Percentiles rank a stretch among this genome's conserved stretches.
These are phyloP conservation scores for Gryllus bimaculatus DNA, from an alignment of 1,140 invertebrate genomes.

Conservation along the genomic window DNA sequence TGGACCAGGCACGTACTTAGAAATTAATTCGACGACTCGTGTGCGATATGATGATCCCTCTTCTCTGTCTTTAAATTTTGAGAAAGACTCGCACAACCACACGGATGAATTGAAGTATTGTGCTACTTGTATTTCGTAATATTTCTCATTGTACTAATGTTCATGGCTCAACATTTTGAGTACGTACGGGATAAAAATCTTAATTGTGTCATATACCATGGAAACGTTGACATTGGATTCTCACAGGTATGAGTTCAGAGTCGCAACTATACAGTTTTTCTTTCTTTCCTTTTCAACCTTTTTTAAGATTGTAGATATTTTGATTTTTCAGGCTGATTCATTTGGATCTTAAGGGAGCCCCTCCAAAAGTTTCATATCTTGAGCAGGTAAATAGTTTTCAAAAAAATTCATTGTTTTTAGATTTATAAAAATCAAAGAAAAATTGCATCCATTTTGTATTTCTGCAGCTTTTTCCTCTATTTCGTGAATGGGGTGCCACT, in stretches of 20 bases:
- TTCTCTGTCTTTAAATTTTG: not conserved
- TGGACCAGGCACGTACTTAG: not conserved
- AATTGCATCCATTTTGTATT: not conserved
- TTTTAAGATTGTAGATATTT: not conserved
- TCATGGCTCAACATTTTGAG: not conserved
- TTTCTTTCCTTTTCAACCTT: not conserved
- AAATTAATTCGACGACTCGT: not conserved
- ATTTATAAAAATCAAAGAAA: not conserved
- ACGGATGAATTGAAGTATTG: not conserved
- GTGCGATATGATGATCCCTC: not conserved
- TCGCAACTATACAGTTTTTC: not conserved
- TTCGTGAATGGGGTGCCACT: slow-evolving; percentile 62
- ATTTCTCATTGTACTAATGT: not conserved
- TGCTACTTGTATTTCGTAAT: no score
- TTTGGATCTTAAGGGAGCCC: slow-evolving; percentile 67
- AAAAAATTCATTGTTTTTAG: slow-evolving; percentile 19
- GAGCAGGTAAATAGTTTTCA: slow-evolving; percentile 37
- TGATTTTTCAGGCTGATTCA: slow-evolving; percentile 13
- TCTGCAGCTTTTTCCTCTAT: slow-evolving; percentile 44
- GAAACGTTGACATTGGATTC: slow-evolving; percentile 12
- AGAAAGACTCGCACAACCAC: not conserved
- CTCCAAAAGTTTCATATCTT: slow-evolving; percentile 54
- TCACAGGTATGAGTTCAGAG: slow-evolving; percentile 6
- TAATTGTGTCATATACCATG: not conserved
- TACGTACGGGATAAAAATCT: not conserved